Percentiles rank a stretch among this genome's conserved stretches.
Evolutionary conservation across 2,113 vertebrate species (phyloP).

Genomic region (Gymnorhina tibicen): DNA sequence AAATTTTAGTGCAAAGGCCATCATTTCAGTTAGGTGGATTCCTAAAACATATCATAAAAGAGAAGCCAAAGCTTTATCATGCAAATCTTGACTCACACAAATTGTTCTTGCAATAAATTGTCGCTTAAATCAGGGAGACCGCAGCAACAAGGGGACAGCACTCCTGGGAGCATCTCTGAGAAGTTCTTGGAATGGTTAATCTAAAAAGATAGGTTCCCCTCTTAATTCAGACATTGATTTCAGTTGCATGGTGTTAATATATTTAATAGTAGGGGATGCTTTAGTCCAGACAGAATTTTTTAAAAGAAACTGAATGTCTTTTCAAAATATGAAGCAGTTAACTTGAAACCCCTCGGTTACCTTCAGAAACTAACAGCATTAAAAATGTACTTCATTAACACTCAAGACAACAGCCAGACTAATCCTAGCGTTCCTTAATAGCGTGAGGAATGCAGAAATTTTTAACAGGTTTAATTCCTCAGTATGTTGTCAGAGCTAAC

Average conservation of each 20-base stretch:
- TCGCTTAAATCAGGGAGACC: not conserved
- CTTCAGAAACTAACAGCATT: not conserved
- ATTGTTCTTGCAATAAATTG: not conserved
- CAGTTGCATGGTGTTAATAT: not conserved
- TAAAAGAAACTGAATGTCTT: not conserved
- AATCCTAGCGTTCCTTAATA: constrained; percentile 26
- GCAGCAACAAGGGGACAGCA: not conserved
- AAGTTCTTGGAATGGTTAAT: not conserved
- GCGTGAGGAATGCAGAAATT: constrained; percentile 15
- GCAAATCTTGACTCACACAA: not conserved
- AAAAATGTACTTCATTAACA: not conserved
- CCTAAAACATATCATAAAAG: not conserved
- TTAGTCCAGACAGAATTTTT: not conserved
- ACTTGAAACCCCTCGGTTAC: not conserved
- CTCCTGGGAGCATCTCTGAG: not conserved
- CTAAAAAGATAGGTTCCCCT: not conserved
- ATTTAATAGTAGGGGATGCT: not conserved
- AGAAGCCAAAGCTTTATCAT: not conserved
- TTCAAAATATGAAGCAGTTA: not conserved
- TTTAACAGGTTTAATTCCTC: not conserved
- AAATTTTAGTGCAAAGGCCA: not conserved
- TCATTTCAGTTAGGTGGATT: not conserved
- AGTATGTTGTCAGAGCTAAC: not conserved
- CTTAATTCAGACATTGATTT: not conserved
- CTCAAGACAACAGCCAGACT: not conserved